phyloP scores from a whole-genome alignment of 2,113 vertebrate genomes.

The Mesocricetus auratus region DNA sequence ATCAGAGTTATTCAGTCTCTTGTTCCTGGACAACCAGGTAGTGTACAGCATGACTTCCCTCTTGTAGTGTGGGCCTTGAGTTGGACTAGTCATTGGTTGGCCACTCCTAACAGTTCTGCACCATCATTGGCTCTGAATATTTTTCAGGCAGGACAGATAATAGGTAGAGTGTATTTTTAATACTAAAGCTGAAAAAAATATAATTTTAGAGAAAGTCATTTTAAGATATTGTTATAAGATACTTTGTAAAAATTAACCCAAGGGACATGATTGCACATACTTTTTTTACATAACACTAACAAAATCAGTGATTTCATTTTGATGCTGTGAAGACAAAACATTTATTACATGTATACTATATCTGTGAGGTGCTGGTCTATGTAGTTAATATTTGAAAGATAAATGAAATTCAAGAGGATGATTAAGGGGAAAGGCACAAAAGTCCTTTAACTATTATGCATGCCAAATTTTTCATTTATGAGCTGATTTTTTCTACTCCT shows the following conservation, averaged over 20 bases:
- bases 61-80: background rate
- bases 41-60: background rate
- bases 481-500: background rate
- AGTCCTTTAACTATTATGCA: background rate
- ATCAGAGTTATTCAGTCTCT: background rate
- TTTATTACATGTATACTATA: background rate
- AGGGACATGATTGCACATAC: fast-evolving
- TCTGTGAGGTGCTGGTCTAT: background rate
- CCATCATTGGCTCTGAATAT: background rate
- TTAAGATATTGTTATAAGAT: background rate
- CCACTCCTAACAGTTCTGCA: background rate
- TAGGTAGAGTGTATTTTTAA: background rate
- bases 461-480: background rate
- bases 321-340: background rate
- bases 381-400: background rate
- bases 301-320: background rate
- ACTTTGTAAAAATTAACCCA: background rate
- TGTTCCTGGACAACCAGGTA: background rate
- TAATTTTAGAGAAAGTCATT: background rate
- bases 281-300: background rate
- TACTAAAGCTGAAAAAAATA: background rate
- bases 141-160: background rate
- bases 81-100: background rate
- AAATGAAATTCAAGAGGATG: background rate
- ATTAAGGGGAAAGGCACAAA: background rate